Percentiles rank a stretch among this genome's conserved stretches.
phyloP scores from a whole-genome alignment of 2,113 vertebrate species.

The Sinocyclocheilus anshuiensis region DNA sequence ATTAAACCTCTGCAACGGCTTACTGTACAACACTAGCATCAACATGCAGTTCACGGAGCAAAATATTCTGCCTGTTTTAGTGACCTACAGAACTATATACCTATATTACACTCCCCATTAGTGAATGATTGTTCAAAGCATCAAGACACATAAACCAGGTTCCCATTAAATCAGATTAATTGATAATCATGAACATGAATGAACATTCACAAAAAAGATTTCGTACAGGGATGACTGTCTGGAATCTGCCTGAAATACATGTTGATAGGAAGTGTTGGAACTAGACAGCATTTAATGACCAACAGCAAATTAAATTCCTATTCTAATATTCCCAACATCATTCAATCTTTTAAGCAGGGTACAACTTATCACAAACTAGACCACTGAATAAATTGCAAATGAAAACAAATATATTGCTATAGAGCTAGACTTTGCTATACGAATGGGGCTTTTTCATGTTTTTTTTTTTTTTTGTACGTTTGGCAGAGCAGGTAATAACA shows the following conservation, averaged over 20 bases:
- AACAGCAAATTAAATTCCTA: conserved; percentile 43
- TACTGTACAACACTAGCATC: conserved; percentile 52
- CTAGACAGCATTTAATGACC: conserved; percentile 43
- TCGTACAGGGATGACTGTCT: conserved; percentile 39
- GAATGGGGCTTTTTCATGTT: conserved; percentile 12
- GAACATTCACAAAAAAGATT: conserved; percentile 24
- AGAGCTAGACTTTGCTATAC: conserved; percentile 51
- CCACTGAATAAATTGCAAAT: conserved; percentile 50
- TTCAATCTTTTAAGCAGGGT: conserved; percentile 26
- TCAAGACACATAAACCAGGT: conserved; percentile 48
- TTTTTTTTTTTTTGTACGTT: conserved; percentile 44
- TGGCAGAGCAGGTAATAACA: conserved; percentile 54
- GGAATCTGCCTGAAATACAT: conserved; percentile 46
- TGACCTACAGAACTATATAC: conserved; percentile 39
- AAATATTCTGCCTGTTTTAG: conserved; percentile 34
- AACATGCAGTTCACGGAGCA: conserved; percentile 51
- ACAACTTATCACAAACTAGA: conserved; percentile 49
- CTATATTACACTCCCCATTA: conserved; percentile 44
- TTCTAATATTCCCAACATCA: conserved; percentile 22
- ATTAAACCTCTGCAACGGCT: conserved; percentile 35
- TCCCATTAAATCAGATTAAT: conserved; percentile 42
- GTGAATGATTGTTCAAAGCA: conserved; percentile 54
- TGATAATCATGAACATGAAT: conserved; percentile 48
- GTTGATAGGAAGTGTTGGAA: conserved; percentile 25
- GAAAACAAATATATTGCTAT: conserved; percentile 51